These are phyloP conservation scores for Sebastes hopkinsi DNA, from an alignment of 2,797 vertebrate species.

Conservation along the genomic window DNA sequence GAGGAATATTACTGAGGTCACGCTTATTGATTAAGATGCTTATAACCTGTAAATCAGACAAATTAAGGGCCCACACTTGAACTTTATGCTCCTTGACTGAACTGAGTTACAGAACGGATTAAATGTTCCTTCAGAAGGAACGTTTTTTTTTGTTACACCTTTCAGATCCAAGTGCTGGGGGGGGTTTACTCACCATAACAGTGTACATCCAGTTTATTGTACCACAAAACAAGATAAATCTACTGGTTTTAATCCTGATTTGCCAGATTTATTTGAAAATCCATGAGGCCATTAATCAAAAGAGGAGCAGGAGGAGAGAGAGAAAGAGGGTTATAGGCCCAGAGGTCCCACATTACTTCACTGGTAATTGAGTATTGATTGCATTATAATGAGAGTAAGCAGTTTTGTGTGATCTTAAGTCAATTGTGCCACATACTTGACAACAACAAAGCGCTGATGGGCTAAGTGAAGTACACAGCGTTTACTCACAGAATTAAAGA, in stretches of 20 bases:
- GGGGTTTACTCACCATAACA: background rate
- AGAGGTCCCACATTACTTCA: conserved; percentile 62
- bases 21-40: background rate
- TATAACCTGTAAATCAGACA: background rate
- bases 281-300: conserved; percentile 67
- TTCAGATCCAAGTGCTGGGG: background rate
- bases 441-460: conserved; percentile 36
- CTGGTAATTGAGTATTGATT: conserved; percentile 79
- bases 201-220: background rate
- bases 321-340: conserved; percentile 41
- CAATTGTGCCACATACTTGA: conserved; percentile 67
- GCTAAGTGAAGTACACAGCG: conserved; percentile 50
- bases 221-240: conserved; percentile 38
- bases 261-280: conserved; percentile 61
- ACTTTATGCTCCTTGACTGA: background rate
- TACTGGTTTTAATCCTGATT: conserved; percentile 36
- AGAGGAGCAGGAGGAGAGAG: conserved; percentile 11
- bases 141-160: background rate
- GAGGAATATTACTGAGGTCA: background rate
- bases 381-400: conserved; percentile 76
- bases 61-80: background rate
- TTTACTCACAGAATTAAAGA: conserved; percentile 51
- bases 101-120: background rate
- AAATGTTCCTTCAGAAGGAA: background rate
- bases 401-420: conserved; percentile 69